Percentiles rank a stretch among this genome's conserved stretches.
Conservation (phyloP, 2,113 vertebrate species). For the Anolis carolinensis region DNA sequence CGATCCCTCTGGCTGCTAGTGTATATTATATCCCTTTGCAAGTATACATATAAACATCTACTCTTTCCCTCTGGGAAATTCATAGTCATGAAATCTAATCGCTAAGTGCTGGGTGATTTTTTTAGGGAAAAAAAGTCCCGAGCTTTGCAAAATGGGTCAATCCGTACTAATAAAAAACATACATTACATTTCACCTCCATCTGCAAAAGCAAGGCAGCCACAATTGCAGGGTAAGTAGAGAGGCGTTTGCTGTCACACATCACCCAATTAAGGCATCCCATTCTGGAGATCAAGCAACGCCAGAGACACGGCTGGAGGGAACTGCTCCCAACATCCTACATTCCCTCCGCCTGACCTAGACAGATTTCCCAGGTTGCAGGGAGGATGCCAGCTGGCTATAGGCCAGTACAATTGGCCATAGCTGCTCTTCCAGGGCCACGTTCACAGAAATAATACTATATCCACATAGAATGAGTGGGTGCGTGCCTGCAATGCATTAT, state of each 20-base stretch:
- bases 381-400: not conserved
- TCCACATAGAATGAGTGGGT: not conserved
- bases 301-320: not conserved
- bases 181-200: constrained; percentile 6
- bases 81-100: not conserved
- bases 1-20: not conserved
- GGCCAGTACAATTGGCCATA: not conserved
- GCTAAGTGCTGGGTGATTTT: not conserved
- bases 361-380: not conserved
- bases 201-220: not conserved
- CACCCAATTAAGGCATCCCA: not conserved
- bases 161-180: not conserved
- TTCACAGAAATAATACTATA: not conserved
- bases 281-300: not conserved
- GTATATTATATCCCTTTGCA: not conserved
- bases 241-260: constrained; percentile 6
- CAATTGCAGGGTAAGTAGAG: constrained; percentile 22
- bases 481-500: not conserved
- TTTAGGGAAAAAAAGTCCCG: not conserved
- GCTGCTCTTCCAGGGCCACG: not conserved
- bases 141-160: not conserved
- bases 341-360: not conserved
- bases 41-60: not conserved
- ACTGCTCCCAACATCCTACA: not conserved
- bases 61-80: not conserved